Evolutionary conservation across 2,888 invertebrate genomes (phyloP).

Genomic region (Epirrita christyi): DNA sequence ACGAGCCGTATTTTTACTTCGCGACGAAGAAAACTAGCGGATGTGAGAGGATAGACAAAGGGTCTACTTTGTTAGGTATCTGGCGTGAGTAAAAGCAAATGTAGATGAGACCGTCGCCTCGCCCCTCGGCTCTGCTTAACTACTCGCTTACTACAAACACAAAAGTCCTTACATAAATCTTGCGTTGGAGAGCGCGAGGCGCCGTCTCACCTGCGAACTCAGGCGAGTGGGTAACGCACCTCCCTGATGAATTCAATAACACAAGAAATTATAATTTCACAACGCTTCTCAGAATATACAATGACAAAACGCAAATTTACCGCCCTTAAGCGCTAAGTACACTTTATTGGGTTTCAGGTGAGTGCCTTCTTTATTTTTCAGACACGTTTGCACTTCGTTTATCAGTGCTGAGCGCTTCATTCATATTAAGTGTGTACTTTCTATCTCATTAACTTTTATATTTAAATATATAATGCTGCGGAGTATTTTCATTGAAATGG

Average conservation of each 20-base stretch:
- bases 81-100: conserved; percentile 72
- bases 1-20: conserved; percentile 70
- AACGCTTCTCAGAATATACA: conserved; percentile 49
- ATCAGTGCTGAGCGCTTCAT: conserved; percentile 33
- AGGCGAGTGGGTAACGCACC: conserved; percentile 50
- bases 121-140: conserved; percentile 69
- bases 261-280: conserved; percentile 71
- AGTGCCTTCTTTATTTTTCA: conserved; percentile 63
- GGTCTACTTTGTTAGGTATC: conserved; percentile 75
- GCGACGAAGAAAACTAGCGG: conserved; percentile 73
- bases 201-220: conserved; percentile 58
- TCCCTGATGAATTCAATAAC: conserved; percentile 71
- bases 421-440: conserved; percentile 29
- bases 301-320: conserved; percentile 64
- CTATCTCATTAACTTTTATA: conserved; percentile 31
- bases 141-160: conserved; percentile 82
- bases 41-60: conserved; percentile 78
- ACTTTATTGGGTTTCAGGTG: conserved; percentile 60
- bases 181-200: conserved; percentile 71
- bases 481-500: conserved; percentile 25
- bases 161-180: conserved; percentile 85
- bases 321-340: conserved; percentile 56
- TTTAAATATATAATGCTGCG: conserved; percentile 18
- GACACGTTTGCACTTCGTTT: conserved; percentile 55
- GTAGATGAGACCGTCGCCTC: conserved; percentile 71